These are phyloP conservation scores for Laothoe populi DNA, from an alignment of 2,888 invertebrate species.

Conservation along the genomic window DNA sequence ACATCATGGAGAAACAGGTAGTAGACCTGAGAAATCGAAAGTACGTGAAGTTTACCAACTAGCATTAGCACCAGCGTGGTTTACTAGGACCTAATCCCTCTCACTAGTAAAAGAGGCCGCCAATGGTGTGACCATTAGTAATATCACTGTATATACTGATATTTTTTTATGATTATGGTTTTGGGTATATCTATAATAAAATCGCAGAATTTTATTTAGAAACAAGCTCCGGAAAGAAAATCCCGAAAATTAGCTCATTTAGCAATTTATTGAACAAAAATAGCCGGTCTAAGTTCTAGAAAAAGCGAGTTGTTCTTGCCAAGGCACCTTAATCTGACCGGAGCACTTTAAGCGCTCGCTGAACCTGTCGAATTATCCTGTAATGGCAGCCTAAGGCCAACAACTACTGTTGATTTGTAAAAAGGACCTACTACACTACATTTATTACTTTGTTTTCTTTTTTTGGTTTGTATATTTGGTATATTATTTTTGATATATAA, in stretches of 20 bases:
- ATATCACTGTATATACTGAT: too few relatives aligned
- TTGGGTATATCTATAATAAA: too few relatives aligned
- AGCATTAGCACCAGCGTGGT: too few relatives aligned
- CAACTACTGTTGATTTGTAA: slow-evolving; percentile 13
- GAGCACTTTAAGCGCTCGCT: slow-evolving; percentile 23
- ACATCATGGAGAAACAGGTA: too few relatives aligned
- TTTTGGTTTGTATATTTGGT: background rate
- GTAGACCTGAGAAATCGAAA: too few relatives aligned
- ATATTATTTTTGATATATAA: background rate
- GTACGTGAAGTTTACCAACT: too few relatives aligned
- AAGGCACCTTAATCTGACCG: slow-evolving; percentile 23
- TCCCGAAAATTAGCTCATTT: slow-evolving; percentile 18
- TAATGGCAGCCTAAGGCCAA: slow-evolving; percentile 18
- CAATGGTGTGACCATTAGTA: too few relatives aligned
- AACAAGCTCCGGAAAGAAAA: slow-evolving; percentile 2
- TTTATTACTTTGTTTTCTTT: background rate
- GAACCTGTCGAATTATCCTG: slow-evolving; percentile 23
- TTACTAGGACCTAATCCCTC: too few relatives aligned
- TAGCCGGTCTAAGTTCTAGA: slow-evolving; percentile 28
- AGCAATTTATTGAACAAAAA: slow-evolving; percentile 26
- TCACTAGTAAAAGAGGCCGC: too few relatives aligned
- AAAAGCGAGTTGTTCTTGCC: slow-evolving; percentile 21
- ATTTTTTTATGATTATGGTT: too few relatives aligned
- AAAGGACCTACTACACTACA: background rate
- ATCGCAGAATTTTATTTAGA: too few relatives aligned